These are phyloP conservation scores for Nasonovia ribisnigri DNA, from an alignment of 2,888 invertebrate species.

Conservation along the genomic window DNA sequence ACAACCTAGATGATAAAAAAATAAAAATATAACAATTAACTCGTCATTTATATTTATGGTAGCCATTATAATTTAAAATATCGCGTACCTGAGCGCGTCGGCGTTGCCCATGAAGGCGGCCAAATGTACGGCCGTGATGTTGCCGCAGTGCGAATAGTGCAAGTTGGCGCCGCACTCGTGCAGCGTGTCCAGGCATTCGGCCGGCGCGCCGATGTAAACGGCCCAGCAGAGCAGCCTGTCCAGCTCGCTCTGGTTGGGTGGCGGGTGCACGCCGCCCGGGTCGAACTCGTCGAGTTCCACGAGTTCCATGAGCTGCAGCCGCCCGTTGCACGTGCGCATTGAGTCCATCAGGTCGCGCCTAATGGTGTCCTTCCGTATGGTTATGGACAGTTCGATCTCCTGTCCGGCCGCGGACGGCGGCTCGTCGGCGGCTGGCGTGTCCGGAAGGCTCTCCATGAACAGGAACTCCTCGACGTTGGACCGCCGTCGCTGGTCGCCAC, in stretches of 20 bases:
- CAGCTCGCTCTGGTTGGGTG: slow-evolving; percentile 71
- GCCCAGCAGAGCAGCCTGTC: slow-evolving; percentile 82
- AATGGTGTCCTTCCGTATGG: slow-evolving; percentile 75
- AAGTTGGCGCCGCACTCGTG: slow-evolving; percentile 80
- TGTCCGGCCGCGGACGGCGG: neutral
- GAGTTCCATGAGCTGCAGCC: slow-evolving; percentile 79
- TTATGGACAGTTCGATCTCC: slow-evolving; percentile 70
- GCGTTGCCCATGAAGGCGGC: slow-evolving; percentile 84
- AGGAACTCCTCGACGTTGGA: slow-evolving; percentile 65
- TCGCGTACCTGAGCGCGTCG: slow-evolving; percentile 74
- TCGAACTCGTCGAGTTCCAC: slow-evolving; percentile 75
- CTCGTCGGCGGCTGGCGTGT: neutral
- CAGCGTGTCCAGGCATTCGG: slow-evolving; percentile 77
- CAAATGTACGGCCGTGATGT: slow-evolving; percentile 80
- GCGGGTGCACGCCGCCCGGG: slow-evolving; percentile 70
- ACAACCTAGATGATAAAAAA: neutral
- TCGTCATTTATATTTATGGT: neutral
- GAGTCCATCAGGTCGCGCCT: slow-evolving; percentile 82
- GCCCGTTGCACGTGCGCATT: slow-evolving; percentile 78
- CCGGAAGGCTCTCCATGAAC: slow-evolving; percentile 66
- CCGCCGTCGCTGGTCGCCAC: slow-evolving; percentile 25
- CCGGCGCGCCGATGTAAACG: slow-evolving; percentile 78
- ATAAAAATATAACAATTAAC: neutral
- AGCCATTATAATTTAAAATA: neutral
- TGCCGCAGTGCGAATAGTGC: slow-evolving; percentile 79